Conservation (phyloP, 2,888 invertebrate species). For the Drosophila imparisetae region DNA sequence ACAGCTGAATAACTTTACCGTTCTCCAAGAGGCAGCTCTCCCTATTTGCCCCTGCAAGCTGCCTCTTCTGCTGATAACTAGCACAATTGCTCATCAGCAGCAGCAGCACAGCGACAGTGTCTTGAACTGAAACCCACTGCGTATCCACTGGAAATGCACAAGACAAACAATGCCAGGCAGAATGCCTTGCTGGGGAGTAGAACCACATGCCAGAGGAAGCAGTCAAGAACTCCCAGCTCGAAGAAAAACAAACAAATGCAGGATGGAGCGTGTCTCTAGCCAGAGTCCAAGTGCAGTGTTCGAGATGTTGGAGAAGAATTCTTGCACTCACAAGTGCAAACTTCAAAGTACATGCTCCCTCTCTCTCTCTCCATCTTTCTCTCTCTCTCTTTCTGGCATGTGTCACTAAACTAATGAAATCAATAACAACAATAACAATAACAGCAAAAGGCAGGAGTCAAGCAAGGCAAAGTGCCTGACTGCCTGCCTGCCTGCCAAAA, state of each 20-base stretch:
- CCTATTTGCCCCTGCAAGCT: background rate
- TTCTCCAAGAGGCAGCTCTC: background rate
- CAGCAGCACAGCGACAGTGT: background rate
- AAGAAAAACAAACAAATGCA: conserved; percentile 54
- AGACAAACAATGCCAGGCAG: conserved; percentile 51
- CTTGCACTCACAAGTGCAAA: conserved; percentile 75
- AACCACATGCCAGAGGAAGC: conserved; percentile 5
- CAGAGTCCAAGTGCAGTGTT: conserved; percentile 1
- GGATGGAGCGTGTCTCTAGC: conserved; percentile 4
- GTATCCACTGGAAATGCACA: conserved; percentile 39
- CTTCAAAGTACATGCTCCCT: conserved; percentile 37
- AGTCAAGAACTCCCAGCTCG: conserved; percentile 3
- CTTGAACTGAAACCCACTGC: conserved; percentile 21
- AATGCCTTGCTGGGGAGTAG: conserved; percentile 27
- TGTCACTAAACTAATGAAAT: conserved; percentile 81
- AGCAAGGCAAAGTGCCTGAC: conserved; percentile 59
- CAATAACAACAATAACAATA: conserved; percentile 72
- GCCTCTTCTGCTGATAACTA: conserved; percentile 27
- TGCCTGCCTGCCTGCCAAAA: conserved; percentile 52
- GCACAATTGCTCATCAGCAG: conserved; percentile 54
- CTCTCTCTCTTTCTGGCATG: conserved; percentile 33
- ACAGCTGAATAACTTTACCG: conserved; percentile 1
- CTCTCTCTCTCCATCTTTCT: conserved; percentile 1
- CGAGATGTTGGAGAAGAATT: background rate
- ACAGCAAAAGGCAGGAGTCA: conserved; percentile 53